Percentiles rank a stretch among this genome's conserved stretches.
Conservation (phyloP, 2,113 vertebrate genomes). For the Tricholaema leucomelas region DNA sequence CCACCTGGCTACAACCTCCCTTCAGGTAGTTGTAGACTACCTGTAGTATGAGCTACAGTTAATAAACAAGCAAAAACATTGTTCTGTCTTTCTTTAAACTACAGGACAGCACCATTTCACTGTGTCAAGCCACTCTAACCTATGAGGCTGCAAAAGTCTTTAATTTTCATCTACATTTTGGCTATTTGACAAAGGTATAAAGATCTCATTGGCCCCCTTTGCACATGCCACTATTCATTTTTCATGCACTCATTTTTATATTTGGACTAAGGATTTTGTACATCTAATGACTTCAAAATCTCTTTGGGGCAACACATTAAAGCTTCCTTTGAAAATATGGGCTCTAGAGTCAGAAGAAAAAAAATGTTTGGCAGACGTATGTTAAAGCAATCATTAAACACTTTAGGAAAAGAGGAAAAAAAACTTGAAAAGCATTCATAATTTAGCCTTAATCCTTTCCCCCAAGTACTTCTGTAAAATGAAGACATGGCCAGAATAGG, state of each 20-base stretch:
- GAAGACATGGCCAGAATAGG: background rate
- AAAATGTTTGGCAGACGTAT: background rate
- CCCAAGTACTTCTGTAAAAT: background rate
- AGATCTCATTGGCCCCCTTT: background rate
- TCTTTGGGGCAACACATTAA: background rate
- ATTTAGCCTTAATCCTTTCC: conserved; percentile 9
- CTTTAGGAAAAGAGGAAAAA: background rate
- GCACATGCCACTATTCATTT: background rate
- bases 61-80: background rate
- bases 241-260: background rate
- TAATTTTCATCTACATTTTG: background rate
- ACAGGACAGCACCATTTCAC: background rate
- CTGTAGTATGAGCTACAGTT: too few relatives aligned
- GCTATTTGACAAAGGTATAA: background rate
- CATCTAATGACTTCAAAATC: background rate
- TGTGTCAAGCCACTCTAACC: background rate
- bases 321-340: conserved; percentile 18
- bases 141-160: background rate
- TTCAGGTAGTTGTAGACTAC: too few relatives aligned
- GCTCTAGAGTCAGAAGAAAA: background rate
- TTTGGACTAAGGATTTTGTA: background rate
- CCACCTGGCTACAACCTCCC: too few relatives aligned
- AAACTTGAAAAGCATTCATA: background rate
- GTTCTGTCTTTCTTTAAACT: background rate
- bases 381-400: conserved; percentile 9